Base-by-base conservation (phyloP, 2,888 invertebrate genomes). In the Sympetrum striolatum region DNA sequence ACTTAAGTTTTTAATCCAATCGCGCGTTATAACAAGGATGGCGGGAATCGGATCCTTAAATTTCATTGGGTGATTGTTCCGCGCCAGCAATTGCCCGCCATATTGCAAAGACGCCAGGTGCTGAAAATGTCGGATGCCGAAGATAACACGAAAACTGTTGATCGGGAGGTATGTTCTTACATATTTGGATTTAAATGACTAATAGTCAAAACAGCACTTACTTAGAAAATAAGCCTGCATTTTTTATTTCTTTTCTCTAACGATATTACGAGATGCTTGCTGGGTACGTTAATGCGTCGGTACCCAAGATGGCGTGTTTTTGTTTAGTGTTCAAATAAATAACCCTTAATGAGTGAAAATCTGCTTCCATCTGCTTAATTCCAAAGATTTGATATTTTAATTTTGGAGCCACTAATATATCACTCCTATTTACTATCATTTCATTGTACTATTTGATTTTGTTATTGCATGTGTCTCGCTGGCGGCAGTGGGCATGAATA, bases 41-140 rank as follows among this genome's bases (percentile, higher is more conserved):
- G 86, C 86, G 86, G 86, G 86, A 86, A 86, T 39, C 31, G 22
- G 60, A 86, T 60, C 64, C 80, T 80, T 80, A 80, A 90, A 90
- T 90, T 81, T 90, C 60, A 90, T 90, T 90, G 90, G 90, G 35
- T 48, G 39, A 60, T n/a, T 35, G 53, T 81, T 90, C 80, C 90
- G 90, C 90, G 90, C 90, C 90, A 80, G 80, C 79, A 80, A 90
- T 90, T 79, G 86, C 90, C 90, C 90, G 90, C 90, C 90, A 90
- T 90, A 90, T 90, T 90, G 90, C 90, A 90, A 90, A 90, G 90
- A 80, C 90, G 90, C 80, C 81, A 90, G 90, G 53, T 90, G 60
- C 35, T 58, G 80, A 90, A 90, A 81, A 90, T 90, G 90, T 90
- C 90, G 90, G 90, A 80, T 90, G 80, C 90, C 31, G 90, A 90